Evolutionary conservation across 2,113 vertebrate species (phyloP).

Genomic region (Stigmatopora nigra): DNA sequence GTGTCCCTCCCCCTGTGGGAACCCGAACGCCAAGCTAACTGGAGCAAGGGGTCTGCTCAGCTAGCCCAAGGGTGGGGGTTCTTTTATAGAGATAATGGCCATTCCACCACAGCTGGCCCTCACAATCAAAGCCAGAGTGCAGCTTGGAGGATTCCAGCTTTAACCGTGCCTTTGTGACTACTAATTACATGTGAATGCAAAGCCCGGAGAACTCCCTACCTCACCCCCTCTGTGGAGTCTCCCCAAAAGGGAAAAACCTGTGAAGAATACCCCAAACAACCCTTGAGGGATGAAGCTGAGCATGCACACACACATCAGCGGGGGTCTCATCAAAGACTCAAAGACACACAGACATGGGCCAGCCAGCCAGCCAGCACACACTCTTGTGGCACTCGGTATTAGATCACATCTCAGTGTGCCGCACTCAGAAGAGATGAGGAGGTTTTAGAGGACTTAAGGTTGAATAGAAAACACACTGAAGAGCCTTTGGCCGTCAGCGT

Average conservation of each 20-base stretch:
- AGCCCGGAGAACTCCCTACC: constrained; percentile 53
- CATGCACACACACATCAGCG: constrained; percentile 33
- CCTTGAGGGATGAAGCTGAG: constrained; percentile 51
- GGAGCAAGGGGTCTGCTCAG: constrained; percentile 36
- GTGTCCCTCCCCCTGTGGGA: constrained; percentile 66
- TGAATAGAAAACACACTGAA: constrained; percentile 64
- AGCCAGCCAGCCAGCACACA: too few relatives aligned
- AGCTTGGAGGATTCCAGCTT: constrained; percentile 69
- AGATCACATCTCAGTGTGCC: constrained; percentile 67
- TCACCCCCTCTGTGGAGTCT: constrained; percentile 18
- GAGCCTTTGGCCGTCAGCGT: constrained; percentile 45
- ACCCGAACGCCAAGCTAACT: constrained; percentile 50
- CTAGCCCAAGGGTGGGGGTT: constrained; percentile 29
- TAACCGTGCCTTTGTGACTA: constrained; percentile 69
- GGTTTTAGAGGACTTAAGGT: constrained; percentile 59
- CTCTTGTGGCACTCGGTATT: constrained; percentile 63
- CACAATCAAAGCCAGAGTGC: constrained; percentile 64
- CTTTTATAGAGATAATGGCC: constrained; percentile 71
- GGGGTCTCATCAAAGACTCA: constrained; percentile 57
- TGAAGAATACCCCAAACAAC: constrained; percentile 65
- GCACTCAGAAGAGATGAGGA: constrained; percentile 63
- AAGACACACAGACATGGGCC: constrained; percentile 5
- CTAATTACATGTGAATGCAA: constrained; percentile 72
- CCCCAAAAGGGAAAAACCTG: constrained; percentile 43
- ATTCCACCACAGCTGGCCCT: constrained; percentile 70